phyloP scores from a whole-genome alignment of 1,140 invertebrate species.

The Drosophila burlai region DNA sequence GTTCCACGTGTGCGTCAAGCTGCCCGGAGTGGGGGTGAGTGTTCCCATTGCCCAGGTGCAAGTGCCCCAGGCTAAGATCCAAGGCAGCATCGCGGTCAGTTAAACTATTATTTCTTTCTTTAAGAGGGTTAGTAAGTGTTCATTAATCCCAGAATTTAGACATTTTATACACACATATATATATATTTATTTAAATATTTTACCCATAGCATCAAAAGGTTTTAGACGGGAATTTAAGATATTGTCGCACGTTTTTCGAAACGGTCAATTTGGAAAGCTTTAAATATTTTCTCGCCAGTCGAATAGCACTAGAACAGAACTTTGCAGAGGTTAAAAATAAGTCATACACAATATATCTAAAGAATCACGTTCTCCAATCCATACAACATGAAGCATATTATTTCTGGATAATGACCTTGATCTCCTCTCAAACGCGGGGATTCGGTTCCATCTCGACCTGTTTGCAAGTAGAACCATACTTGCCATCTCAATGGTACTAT shows the following conservation, averaged over 20 bases:
- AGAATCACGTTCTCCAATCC: neutral
- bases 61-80: conserved; percentile 27
- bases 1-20: conserved; percentile 95
- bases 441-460: neutral
- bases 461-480: neutral
- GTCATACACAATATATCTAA: neutral
- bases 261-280: neutral
- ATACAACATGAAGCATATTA: neutral
- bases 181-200: neutral
- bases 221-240: neutral
- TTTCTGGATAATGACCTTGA: neutral
- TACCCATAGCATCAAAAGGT: neutral
- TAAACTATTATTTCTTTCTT: neutral
- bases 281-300: neutral
- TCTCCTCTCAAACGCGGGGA: neutral
- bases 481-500: neutral
- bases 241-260: neutral
- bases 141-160: neutral
- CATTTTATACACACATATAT: too few species aligned
- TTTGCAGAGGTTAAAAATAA: neutral
- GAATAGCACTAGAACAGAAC: neutral
- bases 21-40: conserved; percentile 90
- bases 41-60: conserved; percentile 20
- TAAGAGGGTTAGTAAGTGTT: neutral
- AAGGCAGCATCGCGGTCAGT: conserved; percentile 5